Evolutionary conservation across 2,797 vertebrate species (phyloP).

Genomic region (Sphenopsis melanotis): DNA sequence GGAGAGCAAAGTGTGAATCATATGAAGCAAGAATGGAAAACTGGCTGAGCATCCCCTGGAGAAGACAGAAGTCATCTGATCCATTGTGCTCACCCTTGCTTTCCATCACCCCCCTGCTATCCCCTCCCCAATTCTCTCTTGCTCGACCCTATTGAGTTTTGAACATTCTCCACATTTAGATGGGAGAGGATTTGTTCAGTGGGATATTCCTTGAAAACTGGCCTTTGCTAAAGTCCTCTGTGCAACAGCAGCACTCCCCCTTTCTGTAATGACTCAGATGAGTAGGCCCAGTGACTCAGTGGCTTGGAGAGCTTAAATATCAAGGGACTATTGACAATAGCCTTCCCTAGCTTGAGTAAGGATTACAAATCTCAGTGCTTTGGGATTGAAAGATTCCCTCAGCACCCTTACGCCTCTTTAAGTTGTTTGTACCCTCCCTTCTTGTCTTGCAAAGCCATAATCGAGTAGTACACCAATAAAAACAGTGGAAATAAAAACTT

Average conservation of each 20-base stretch:
- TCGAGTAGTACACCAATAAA: background rate
- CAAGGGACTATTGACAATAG: conserved; percentile 27
- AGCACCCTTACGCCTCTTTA: background rate
- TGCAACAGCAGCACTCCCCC: background rate
- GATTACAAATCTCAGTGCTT: conserved; percentile 1
- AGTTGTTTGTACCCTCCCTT: background rate
- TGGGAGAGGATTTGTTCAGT: background rate
- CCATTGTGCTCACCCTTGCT: background rate
- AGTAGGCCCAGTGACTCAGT: conserved; percentile 57
- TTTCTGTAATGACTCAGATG: conserved; percentile 34
- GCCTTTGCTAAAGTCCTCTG: background rate
- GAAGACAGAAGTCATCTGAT: background rate
- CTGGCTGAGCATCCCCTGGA: background rate
- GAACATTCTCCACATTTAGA: background rate
- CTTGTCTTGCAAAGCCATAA: background rate
- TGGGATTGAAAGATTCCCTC: background rate
- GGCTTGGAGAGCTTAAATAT: conserved; percentile 48
- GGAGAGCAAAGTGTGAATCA: background rate
- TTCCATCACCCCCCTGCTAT: background rate
- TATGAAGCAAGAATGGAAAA: background rate
- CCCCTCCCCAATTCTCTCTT: background rate
- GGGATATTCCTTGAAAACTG: background rate
- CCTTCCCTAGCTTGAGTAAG: conserved; percentile 10
- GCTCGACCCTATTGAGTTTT: background rate
- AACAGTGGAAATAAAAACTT: background rate